phyloP scores from a whole-genome alignment of 1,140 invertebrate genomes.

The Spodoptera litura region DNA sequence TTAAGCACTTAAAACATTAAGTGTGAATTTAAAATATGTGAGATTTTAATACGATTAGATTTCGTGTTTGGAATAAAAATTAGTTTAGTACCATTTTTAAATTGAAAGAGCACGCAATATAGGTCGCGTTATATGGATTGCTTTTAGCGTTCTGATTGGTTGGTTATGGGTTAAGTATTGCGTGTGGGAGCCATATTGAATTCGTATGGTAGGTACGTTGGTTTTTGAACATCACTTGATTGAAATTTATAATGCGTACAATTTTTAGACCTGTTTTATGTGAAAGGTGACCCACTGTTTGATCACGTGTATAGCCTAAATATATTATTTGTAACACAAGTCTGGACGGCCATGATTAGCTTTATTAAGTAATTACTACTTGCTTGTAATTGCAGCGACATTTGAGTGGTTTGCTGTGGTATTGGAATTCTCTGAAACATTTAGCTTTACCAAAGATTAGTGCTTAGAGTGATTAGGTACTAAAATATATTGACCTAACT shows the following conservation, averaged over 20 bases:
- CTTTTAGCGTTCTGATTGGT: neutral
- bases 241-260: neutral
- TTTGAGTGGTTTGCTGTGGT: neutral
- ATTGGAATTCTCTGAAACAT: constrained; percentile 5
- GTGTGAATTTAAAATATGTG: constrained; percentile 28
- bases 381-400: constrained; percentile 42
- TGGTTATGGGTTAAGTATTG: neutral
- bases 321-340: constrained; percentile 4
- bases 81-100: neutral
- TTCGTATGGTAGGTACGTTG: neutral
- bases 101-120: neutral
- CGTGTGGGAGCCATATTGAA: neutral
- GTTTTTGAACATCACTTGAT: neutral
- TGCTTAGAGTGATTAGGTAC: neutral
- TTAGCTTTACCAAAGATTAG: neutral
- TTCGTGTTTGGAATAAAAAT: neutral
- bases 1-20: constrained; percentile 41
- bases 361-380: constrained; percentile 9
- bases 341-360: neutral
- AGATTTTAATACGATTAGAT: constrained; percentile 16
- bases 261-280: too few species aligned
- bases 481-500: neutral
- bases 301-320: neutral
- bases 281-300: too few species aligned
- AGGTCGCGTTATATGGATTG: neutral